Percentiles rank a stretch among this genome's conserved stretches.
Evolutionary conservation across 2,888 invertebrate genomes (phyloP).

Genomic region (Drosophila histrio): DNA sequence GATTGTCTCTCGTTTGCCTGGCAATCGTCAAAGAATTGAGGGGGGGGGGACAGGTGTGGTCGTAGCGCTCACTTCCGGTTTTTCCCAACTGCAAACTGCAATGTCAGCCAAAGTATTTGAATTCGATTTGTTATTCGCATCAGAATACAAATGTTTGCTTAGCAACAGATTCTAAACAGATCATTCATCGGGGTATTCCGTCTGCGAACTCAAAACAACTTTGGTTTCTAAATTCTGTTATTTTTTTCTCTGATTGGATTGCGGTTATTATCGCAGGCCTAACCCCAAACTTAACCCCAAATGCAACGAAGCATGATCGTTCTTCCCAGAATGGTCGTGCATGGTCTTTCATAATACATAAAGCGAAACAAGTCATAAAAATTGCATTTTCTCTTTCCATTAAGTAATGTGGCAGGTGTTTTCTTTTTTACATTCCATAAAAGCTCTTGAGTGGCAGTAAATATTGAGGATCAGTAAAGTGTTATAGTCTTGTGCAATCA

Average conservation of each 20-base stretch:
- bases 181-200: background rate
- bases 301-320: conserved; percentile 40
- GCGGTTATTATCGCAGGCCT: conserved; percentile 27
- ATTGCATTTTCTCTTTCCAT: conserved; percentile 22
- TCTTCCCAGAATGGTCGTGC: background rate
- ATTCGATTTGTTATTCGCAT: conserved; percentile 8
- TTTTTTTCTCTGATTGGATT: conserved; percentile 33
- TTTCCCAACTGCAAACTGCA: conserved; percentile 48
- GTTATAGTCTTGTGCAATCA: background rate
- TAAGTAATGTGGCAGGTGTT: conserved; percentile 33
- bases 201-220: background rate
- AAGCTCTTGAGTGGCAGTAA: background rate
- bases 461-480: background rate
- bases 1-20: conserved; percentile 44
- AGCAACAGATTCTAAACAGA: conserved; percentile 26
- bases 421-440: background rate
- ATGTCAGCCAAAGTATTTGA: conserved; percentile 21
- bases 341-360: conserved; percentile 14
- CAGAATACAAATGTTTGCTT: conserved; percentile 13
- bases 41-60: conserved; percentile 13
- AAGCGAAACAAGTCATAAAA: conserved; percentile 31
- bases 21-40: conserved; percentile 4
- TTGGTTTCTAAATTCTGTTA: background rate
- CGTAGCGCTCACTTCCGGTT: conserved; percentile 61
- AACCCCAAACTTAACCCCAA: conserved; percentile 42